Conservation (phyloP, 1,140 invertebrate species). For the Araneus ventricosus region DNA sequence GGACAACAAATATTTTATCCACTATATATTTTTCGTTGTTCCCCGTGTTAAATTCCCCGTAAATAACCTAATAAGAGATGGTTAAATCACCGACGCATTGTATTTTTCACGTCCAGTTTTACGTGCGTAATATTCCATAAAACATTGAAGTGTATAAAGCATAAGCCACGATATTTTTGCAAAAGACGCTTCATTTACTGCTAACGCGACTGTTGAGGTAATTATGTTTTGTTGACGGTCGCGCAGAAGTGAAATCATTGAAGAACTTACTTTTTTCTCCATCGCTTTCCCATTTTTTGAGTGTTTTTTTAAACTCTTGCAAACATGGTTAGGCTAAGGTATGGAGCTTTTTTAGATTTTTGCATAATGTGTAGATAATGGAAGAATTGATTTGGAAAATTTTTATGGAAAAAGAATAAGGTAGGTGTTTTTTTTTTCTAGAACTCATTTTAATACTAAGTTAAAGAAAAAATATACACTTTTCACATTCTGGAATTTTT, state of each 20-base stretch:
- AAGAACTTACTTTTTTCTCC: constrained; percentile 1
- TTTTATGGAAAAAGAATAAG: background rate
- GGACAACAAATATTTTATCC: constrained; percentile 11
- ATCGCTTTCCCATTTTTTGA: background rate
- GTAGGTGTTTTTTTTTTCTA: background rate
- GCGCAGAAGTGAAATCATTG: constrained; percentile 5
- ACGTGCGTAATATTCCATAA: constrained; percentile 46
- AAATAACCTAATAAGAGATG: constrained; percentile 64
- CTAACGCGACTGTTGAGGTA: constrained; percentile 33
- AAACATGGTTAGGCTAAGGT: background rate
- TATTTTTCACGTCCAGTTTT: constrained; percentile 50
- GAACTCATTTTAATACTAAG: background rate
- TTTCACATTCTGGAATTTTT: background rate
- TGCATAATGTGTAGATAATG: background rate
- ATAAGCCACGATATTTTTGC: constrained; percentile 28
- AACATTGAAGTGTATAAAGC: constrained; percentile 41
- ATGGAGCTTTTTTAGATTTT: background rate
- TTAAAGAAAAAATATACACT: background rate
- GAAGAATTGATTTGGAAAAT: background rate
- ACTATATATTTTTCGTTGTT: constrained; percentile 2
- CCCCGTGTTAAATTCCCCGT: constrained; percentile 48
- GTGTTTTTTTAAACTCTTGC: background rate
- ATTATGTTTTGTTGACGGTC: constrained; percentile 43
- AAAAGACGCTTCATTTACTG: constrained; percentile 19
- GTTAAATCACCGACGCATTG: constrained; percentile 38